Evolutionary conservation across 2,888 invertebrate genomes (phyloP).

Genomic region (Melolontha melolontha): DNA sequence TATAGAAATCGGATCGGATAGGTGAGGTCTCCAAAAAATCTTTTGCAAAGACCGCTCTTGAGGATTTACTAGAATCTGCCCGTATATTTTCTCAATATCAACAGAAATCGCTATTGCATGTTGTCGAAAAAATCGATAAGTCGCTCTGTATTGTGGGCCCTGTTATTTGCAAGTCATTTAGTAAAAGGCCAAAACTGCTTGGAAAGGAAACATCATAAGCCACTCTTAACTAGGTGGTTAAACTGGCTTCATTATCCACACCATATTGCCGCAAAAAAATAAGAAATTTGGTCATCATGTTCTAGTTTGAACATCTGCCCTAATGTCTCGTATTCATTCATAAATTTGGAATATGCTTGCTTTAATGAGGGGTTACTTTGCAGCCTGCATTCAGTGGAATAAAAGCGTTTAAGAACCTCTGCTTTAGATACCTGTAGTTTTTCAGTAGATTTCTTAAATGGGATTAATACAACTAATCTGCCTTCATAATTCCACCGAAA

Average conservation of each 20-base stretch:
- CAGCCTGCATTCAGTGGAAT: background rate
- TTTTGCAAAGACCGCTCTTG: slow-evolving; percentile 45
- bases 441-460: no score
- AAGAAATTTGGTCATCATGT: no score
- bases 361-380: no score
- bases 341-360: background rate
- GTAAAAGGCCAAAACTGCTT: slow-evolving; percentile 49
- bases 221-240: slow-evolving; percentile 53
- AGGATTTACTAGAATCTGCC: slow-evolving; percentile 46
- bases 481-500: no score
- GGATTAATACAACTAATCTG: no score
- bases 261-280: slow-evolving; percentile 17
- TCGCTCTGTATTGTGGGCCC: no score
- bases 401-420: background rate
- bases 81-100: slow-evolving; percentile 41
- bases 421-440: background rate
- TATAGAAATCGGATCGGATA: slow-evolving; percentile 38
- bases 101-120: no score
- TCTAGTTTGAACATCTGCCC: no score
- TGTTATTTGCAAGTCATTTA: no score
- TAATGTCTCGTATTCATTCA: background rate
- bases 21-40: slow-evolving; percentile 46
- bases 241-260: background rate
- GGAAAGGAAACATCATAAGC: slow-evolving; percentile 43
- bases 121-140: no score